Evolutionary conservation across 2,797 vertebrate genomes (phyloP), one percentile per base, ranked within the genome.

Genomic region (Tapirus indicus): DNA sequence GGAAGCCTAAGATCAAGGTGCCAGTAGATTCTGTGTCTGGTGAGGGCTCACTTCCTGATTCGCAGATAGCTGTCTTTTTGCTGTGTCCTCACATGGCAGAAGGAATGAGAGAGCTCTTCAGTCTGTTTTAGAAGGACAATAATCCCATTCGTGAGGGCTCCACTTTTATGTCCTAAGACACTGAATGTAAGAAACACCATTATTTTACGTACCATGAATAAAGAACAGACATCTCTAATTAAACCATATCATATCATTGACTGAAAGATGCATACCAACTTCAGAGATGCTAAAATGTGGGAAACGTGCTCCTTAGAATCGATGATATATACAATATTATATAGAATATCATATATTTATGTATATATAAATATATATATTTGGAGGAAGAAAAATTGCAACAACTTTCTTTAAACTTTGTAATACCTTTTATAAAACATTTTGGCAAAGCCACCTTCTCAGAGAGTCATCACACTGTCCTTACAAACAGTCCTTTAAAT

Each of bases 381-480:
- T 27, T 56, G 20, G 32, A 79, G 23, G 14, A 35, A 87, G 21
- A 82, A 86, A 95, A 74, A 52, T 25, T 82, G 13, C 86, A 86
- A 66, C 20, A 29, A 52, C 12, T 86, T 82, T 80, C 35, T 94
- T 83, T 64, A 47, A 90, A 94, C 32, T 94, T 92, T 78, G 16
- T 78, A 74, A 89, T 4, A 92, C 6, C 12, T 66, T 38, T 74
- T 62, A 44, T 64, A 58, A 56, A 4, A 62, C 2, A 64, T 49
- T 44, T 82, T 92, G 83, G 14, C 72, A 58, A 90, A 96, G 14
- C 32, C 6, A 88, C 41, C 79, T 58, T 95, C 62, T 89, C 41
- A 27, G 78, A 69, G 23, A 69, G 23, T 52, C 84, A 14, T 91
- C 94, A 60, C 8, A 91, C 66, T 83, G 86, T 41, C 25, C 20